phyloP scores from a whole-genome alignment of 2,888 invertebrate genomes.

The Andrena chrysosceles region DNA sequence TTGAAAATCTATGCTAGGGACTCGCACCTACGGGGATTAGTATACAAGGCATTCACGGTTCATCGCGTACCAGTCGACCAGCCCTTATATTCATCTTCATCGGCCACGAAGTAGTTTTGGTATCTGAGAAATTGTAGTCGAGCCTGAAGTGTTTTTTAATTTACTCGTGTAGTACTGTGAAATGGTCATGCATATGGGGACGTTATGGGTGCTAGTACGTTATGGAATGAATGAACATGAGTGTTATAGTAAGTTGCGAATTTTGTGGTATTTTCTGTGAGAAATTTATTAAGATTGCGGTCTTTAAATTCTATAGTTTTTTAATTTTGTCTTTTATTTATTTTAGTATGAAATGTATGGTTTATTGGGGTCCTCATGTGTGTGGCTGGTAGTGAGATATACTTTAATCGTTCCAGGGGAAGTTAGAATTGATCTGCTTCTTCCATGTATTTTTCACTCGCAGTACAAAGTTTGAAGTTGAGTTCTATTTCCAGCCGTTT shows the following conservation, averaged over 20 bases:
- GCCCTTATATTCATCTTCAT: conserved; percentile 5
- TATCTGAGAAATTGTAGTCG: not conserved
- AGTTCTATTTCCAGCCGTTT: not conserved
- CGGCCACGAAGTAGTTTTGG: not conserved
- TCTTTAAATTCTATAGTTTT: not conserved
- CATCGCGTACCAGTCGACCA: conserved; percentile 5
- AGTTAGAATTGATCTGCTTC: not conserved
- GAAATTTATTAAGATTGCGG: too few relatives aligned
- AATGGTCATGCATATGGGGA: not conserved
- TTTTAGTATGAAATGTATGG: not conserved
- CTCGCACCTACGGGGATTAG: not conserved
- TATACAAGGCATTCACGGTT: conserved; percentile 27
- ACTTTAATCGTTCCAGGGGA: not conserved
- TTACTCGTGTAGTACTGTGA: not conserved
- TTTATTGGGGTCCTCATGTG: not conserved
- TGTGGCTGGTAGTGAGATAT: not conserved
- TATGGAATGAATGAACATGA: too few relatives aligned
- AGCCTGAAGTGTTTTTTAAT: not conserved
- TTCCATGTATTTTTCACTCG: not conserved
- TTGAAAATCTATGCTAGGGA: not conserved
- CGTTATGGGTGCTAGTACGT: not conserved
- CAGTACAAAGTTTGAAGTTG: not conserved
- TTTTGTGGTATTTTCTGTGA: too few relatives aligned
- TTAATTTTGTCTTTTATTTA: not conserved
- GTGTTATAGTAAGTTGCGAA: too few relatives aligned